Evolutionary conservation across 1,140 invertebrate species (phyloP), one percentile per base, ranked within the genome.

Genomic region (Eulimnadia texana): DNA sequence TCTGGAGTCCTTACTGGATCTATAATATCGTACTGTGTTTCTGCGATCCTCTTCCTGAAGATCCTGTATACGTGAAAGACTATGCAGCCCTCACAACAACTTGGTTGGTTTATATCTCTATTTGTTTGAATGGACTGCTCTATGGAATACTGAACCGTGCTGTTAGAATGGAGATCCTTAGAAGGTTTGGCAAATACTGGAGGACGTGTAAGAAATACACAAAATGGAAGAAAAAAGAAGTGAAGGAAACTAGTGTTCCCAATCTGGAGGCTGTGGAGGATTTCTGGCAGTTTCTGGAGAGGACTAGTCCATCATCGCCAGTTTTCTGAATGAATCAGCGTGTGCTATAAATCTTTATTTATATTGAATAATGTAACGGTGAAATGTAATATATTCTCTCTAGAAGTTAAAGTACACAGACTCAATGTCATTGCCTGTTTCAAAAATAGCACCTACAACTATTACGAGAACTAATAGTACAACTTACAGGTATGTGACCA

Each of bases 101-200:
- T 11, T 61, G 60, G 60, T 20, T 61, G 10, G 53, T 54, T n/a
- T 55, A 54, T 24, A 19, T 28, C 11, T 61, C 60, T 11, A 54
- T 61, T n/a, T 29, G 51, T 28, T 27, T 54, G 19, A 53, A 61
- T 52, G 50, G 50, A 22, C 16, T 61, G n/a, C 23, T 61, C 3
- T 61, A 61, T 28, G 60, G 60, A 13, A 10, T 61, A 9, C 23
- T 61, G 50, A 61, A 61, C n/a, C 50, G 60, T 16, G 60, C 60
- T 16, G 33, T 61, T 54, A 24, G 60, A 25, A 25, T 13, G 16
- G 50, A 52, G 33, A 42, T 22, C 28, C 24, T 27, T 20, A 3
- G 51, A 19, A 28, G 42, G 28, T 10, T 54, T 24, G 33, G 6
- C 33, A 42, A 16, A 9, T 42, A 16, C 33, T 42, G 33, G 33